These are phyloP conservation scores for Oophaga sylvatica DNA, from an alignment of 2,797 vertebrate species.

Conservation along the genomic window DNA sequence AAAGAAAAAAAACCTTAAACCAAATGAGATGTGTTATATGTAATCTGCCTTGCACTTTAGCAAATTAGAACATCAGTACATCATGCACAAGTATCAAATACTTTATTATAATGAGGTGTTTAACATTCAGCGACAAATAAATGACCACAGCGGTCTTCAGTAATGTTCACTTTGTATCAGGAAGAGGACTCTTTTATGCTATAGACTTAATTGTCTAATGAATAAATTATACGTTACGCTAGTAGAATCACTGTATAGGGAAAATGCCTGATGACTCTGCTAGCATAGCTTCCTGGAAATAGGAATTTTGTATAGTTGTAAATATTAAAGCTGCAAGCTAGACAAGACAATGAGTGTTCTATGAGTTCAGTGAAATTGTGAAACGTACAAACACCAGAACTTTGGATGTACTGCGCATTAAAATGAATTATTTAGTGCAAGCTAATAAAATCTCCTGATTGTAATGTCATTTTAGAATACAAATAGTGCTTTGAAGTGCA, in stretches of 20 bases:
- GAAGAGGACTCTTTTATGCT: background rate
- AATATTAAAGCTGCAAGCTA: constrained; percentile 18
- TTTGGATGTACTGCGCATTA: background rate
- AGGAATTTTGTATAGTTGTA: background rate
- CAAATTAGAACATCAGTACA: background rate
- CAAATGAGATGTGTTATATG: no score
- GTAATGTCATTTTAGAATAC: background rate
- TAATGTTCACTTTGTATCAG: background rate
- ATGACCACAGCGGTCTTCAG: background rate
- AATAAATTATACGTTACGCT: constrained; percentile 1
- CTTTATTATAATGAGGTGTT: background rate
- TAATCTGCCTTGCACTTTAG: no score
- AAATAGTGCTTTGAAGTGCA: background rate
- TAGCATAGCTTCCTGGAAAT: background rate
- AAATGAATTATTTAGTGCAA: background rate
- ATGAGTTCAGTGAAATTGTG: background rate
- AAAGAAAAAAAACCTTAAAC: background rate
- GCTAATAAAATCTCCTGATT: background rate
- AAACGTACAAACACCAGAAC: background rate
- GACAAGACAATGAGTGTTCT: constrained; percentile 3
- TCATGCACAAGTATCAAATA: background rate
- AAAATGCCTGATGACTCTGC: constrained; percentile 13
- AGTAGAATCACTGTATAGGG: constrained; percentile 1
- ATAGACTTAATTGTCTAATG: constrained; percentile 3
- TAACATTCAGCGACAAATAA: background rate